Evolutionary conservation across 2,888 invertebrate genomes (phyloP).

Genomic region (Nomada fabriciana): DNA sequence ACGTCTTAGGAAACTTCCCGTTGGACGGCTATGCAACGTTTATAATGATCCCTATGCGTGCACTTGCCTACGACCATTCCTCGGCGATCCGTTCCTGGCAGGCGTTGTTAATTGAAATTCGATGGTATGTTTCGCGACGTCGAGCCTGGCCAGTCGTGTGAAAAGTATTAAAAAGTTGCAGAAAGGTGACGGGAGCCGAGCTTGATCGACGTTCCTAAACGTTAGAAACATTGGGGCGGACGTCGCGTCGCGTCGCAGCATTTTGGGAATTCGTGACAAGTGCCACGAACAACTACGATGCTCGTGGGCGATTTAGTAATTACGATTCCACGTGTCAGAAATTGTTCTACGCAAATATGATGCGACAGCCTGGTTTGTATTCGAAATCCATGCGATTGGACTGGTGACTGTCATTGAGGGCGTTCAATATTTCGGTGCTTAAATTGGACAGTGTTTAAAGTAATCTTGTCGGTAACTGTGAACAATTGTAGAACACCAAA

Average conservation of each 20-base stretch:
- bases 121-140: slow-evolving; percentile 4
- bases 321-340: not conserved
- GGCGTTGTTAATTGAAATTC: slow-evolving; percentile 30
- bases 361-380: not conserved
- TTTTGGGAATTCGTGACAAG: not conserved
- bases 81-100: slow-evolving; percentile 22
- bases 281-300: not conserved
- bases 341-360: not conserved
- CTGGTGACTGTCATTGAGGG: no score
- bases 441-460: no score
- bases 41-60: slow-evolving; percentile 19
- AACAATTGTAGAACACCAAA: not conserved
- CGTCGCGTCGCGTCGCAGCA: not conserved
- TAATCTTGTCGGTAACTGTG: no score
- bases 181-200: not conserved
- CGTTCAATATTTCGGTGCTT: no score
- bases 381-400: no score
- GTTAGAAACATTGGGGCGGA: not conserved
- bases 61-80: not conserved
- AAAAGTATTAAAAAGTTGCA: not conserved
- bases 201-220: not conserved
- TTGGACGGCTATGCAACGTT: slow-evolving; percentile 40
- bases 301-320: not conserved
- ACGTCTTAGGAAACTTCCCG: slow-evolving; percentile 73
- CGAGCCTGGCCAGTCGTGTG: not conserved